A percentile compares a stretch with the other conserved stretches of the same genome.
Evolutionary conservation across 2,888 invertebrate genomes (phyloP).

Genomic region (Isotomurus palustris): DNA sequence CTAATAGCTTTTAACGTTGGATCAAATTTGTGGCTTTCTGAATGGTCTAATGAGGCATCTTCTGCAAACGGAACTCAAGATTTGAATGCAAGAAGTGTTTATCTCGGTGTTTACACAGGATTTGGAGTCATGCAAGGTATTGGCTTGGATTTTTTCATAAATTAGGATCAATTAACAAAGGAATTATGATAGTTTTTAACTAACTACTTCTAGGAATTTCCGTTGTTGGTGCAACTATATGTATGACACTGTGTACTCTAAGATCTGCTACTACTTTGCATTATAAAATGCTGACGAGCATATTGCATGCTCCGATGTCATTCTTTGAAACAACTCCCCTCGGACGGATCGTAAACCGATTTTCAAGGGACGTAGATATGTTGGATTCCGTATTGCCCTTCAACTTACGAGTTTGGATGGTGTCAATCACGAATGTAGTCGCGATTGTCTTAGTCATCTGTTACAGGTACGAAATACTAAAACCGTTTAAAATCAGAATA

Average conservation of each 20-base stretch:
- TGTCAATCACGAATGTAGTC: conserved; percentile 52
- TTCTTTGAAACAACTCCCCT: conserved; percentile 77
- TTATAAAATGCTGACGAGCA: conserved; percentile 60
- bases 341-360: conserved; percentile 69
- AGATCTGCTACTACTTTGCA: conserved; percentile 63
- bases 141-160: no score
- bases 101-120: conserved; percentile 50
- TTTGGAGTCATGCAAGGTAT: conserved; percentile 50
- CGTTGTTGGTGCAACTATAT: conserved; percentile 45
- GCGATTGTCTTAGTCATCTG: conserved; percentile 77
- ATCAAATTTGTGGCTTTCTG: conserved; percentile 48
- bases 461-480: no score
- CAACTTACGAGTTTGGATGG: conserved; percentile 39
- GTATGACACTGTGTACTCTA: conserved; percentile 57
- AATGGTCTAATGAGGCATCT: conserved; percentile 43
- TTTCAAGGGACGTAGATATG: conserved; percentile 37
- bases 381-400: conserved; percentile 35
- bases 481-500: no score
- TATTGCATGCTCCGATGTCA: conserved; percentile 64
- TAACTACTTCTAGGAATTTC: conserved; percentile 8
- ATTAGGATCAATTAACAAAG: no score
- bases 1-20: conserved; percentile 47
- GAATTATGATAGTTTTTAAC: no score
- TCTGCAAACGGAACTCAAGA: conserved; percentile 39
- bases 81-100: conserved; percentile 43